These are phyloP conservation scores for Ageneiosus marmoratus DNA, from an alignment of 2,113 vertebrate genomes.

Conservation along the genomic window DNA sequence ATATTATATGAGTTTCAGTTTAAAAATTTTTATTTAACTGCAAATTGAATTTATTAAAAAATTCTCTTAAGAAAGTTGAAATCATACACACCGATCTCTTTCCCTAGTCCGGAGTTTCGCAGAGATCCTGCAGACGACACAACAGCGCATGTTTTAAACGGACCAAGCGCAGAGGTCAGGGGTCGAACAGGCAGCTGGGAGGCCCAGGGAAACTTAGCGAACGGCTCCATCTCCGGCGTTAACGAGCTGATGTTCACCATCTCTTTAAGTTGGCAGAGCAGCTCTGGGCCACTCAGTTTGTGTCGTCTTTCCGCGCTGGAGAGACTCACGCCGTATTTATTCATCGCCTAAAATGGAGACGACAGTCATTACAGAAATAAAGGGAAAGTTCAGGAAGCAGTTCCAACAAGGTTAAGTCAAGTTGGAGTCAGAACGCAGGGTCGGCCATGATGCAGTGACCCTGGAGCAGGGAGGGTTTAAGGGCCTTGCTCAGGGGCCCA, in stretches of 20 bases:
- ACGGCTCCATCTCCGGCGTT: constrained; percentile 71
- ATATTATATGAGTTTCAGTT: no score
- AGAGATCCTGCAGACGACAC: constrained; percentile 68
- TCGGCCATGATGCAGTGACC: no score
- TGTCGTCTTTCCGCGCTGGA: constrained; percentile 37
- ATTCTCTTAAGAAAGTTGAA: background rate
- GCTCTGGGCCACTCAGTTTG: constrained; percentile 64
- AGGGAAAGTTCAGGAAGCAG: background rate
- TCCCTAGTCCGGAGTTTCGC: constrained; percentile 65
- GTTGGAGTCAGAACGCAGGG: no score
- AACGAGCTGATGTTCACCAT: constrained; percentile 64
- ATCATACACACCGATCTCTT: constrained; percentile 64
- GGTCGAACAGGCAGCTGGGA: constrained; percentile 62
- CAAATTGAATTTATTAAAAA: background rate
- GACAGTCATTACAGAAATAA: background rate
- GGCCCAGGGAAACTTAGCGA: constrained; percentile 67
- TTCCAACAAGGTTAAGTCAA: no score
- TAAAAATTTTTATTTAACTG: background rate
- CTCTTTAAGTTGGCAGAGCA: constrained; percentile 72
- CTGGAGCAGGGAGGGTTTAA: no score
- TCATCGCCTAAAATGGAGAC: constrained; percentile 68
- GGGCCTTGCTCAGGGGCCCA: no score
- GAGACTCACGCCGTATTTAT: constrained; percentile 72
- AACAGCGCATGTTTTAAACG: constrained; percentile 68
- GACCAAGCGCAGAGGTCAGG: constrained; percentile 67